Evolutionary conservation across 2,888 invertebrate species (phyloP).

Genomic region (Pyrocoelia pectoralis): DNA sequence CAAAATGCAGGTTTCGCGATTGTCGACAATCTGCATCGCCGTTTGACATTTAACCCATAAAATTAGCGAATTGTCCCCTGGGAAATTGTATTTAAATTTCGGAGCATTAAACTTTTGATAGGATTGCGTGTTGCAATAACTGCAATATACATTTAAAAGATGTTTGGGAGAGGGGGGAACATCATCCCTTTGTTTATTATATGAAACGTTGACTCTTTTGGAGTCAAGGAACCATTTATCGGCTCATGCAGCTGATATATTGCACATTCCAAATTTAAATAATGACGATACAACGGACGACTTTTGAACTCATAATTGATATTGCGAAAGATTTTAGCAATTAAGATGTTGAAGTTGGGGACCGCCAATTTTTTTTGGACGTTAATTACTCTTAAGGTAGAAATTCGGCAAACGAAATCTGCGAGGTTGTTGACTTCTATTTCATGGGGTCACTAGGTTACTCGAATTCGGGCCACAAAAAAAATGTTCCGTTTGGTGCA

Average conservation of each 20-base stretch:
- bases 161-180: too few species aligned
- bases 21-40: slow-evolving; percentile 31
- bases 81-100: slow-evolving; percentile 15
- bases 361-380: background rate
- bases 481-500: slow-evolving; percentile 42
- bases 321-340: slow-evolving; percentile 29
- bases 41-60: slow-evolving; percentile 45
- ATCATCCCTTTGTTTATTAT: slow-evolving; percentile 21
- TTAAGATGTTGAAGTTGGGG: background rate
- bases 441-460: slow-evolving; percentile 51
- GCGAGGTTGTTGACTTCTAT: slow-evolving; percentile 41
- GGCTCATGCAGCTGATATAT: slow-evolving; percentile 32
- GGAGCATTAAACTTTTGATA: slow-evolving; percentile 18
- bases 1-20: slow-evolving; percentile 23
- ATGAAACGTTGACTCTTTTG: slow-evolving; percentile 14
- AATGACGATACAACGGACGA: slow-evolving; percentile 38
- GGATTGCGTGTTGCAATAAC: background rate
- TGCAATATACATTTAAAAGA: too few species aligned
- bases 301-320: slow-evolving; percentile 30
- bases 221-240: slow-evolving; percentile 37
- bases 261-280: slow-evolving; percentile 42
- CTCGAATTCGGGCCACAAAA: slow-evolving; percentile 49
- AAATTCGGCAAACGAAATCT: slow-evolving; percentile 34
- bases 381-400: slow-evolving; percentile 27
- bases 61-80: slow-evolving; percentile 39